Evolutionary conservation across 2,113 vertebrate genomes (phyloP), one percentile per base, ranked within the genome.

Genomic region (Notothenia rossii): DNA sequence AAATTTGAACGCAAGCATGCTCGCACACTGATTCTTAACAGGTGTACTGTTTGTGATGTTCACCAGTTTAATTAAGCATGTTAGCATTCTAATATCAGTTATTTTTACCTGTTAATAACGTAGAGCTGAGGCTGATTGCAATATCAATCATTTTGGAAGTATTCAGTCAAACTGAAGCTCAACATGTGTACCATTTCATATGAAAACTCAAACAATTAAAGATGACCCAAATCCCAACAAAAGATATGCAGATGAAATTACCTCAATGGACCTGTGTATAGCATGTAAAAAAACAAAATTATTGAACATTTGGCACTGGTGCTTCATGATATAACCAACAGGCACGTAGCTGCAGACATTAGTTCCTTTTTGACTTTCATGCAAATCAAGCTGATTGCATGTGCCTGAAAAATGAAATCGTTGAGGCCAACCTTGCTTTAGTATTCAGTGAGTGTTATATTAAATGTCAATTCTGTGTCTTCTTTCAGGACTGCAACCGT

Each of bases 401-500:
- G 5, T 14, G 1, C 51, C 10, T 10, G 43, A 51, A 43, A 7
- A 50, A 18, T 36, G 6, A 0, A 36, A 66, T 72, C 29, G 60
- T 5, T 7, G 1, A 2, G 25, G 59, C 33, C n/a, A 36, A 68
- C 5, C 5, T 70, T 10, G 17, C 10, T 7, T 3, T 58, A 43
- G 13, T 46, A 74, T 17, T 61, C 55, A 14, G 66, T 65, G 15
- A 64, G 15, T 55, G 40, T 61, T 59, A 17, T 4, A 12, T 58
- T 62, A 9, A 43, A 58, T 14, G 51, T 72, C 43, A 1, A 45
- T 10, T 8, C 7, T 3, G 17, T 22, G 53, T 63, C 73, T 54
- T 45, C 55, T 10, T 56, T 98, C 94, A 98, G 13, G 96, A 97
- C 89, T 97, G 96, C 66, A 96, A 92, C 60, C 95, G 95, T 81